phyloP scores from a whole-genome alignment of 2,888 invertebrate genomes.

The Drosophila neonasuta region DNA sequence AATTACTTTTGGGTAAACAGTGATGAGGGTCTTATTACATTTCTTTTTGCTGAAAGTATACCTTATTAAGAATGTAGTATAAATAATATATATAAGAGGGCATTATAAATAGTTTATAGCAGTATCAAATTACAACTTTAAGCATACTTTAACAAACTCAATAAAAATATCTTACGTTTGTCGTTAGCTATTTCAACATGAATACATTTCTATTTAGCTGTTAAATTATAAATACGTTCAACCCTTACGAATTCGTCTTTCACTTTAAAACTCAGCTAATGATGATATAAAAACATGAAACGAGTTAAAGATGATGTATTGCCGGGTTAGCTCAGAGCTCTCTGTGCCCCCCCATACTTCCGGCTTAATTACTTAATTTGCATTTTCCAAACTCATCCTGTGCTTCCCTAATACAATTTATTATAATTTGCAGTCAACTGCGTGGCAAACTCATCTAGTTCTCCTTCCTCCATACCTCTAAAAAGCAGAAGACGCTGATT shows the following conservation, averaged over 20 bases:
- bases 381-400: conserved; percentile 59
- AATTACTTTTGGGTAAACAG: neutral
- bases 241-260: neutral
- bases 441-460: conserved; percentile 23
- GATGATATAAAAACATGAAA: neutral
- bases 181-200: neutral
- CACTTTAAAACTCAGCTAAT: conserved; percentile 4
- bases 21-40: no score
- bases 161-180: no score
- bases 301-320: conserved; percentile 33
- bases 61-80: no score
- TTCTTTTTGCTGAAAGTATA: no score
- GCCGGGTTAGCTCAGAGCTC: neutral
- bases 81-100: no score
- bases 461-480: neutral
- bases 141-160: neutral
- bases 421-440: conserved; percentile 56
- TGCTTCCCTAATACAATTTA: conserved; percentile 69
- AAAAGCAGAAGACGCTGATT: conserved; percentile 10
- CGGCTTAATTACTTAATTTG: conserved; percentile 80
- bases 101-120: no score
- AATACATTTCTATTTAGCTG: neutral
- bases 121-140: no score
- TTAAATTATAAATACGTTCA: neutral
- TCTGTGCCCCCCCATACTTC: conserved; percentile 2